Percentiles rank a stretch among this genome's conserved stretches.
Evolutionary conservation across 2,888 invertebrate genomes (phyloP).

Genomic region (Eupithecia inturbata): DNA sequence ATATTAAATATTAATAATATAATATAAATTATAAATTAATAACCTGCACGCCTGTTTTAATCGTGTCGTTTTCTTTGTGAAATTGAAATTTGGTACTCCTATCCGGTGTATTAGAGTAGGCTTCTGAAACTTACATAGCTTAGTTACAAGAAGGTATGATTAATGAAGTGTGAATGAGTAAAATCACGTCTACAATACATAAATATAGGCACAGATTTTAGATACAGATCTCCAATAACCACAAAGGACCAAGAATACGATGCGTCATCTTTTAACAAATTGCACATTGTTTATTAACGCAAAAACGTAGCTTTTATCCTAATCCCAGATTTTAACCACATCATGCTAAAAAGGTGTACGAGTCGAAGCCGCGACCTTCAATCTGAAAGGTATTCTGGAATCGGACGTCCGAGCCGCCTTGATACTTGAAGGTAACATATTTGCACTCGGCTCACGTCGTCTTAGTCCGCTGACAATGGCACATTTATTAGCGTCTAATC

Average conservation of each 20-base stretch:
- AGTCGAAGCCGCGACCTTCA: slow-evolving; percentile 26
- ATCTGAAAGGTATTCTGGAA: slow-evolving; percentile 20
- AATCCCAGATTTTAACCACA: not conserved
- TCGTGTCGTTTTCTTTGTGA: too few relatives aligned
- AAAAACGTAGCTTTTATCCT: not conserved
- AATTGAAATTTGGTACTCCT: too few relatives aligned
- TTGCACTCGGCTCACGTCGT: slow-evolving; percentile 59
- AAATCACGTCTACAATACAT: not conserved
- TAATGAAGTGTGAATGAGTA: not conserved
- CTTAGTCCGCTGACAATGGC: slow-evolving; percentile 62
- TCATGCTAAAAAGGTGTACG: not conserved
- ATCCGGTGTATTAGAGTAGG: too few relatives aligned
- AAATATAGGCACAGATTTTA: too few relatives aligned
- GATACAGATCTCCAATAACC: too few relatives aligned
- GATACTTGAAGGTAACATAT: slow-evolving; percentile 62
- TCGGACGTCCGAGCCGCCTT: slow-evolving; percentile 43
- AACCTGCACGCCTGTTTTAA: too few relatives aligned
- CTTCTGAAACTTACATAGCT: not conserved
- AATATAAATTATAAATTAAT: too few relatives aligned
- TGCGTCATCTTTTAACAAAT: not conserved
- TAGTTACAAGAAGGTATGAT: not conserved
- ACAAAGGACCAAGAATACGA: not conserved
- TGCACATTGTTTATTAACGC: not conserved
- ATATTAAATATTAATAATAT: too few relatives aligned
- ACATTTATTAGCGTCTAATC: slow-evolving; percentile 49